A percentile compares a stretch with the other conserved stretches of the same genome.
phyloP scores from a whole-genome alignment of 2,888 invertebrate genomes.

The Agrochola circellaris region DNA sequence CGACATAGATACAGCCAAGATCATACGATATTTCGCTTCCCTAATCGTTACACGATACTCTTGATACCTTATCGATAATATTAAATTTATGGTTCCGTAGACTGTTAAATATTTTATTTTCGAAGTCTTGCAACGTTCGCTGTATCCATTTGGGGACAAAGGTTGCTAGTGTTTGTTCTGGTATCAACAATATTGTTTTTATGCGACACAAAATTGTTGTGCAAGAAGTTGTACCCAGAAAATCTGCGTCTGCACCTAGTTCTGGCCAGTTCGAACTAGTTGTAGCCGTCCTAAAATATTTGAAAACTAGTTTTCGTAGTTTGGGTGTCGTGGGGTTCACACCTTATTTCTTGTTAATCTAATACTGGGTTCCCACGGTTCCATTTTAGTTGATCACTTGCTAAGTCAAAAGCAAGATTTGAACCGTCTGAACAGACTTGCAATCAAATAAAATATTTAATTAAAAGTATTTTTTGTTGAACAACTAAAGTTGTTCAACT shows the following conservation, averaged over 20 bases:
- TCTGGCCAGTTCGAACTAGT: conserved; percentile 6
- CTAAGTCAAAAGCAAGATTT: no score
- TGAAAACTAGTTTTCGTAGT: conserved; percentile 6
- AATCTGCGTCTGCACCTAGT: conserved; percentile 15
- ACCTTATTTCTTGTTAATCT: background rate
- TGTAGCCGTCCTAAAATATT: conserved; percentile 24
- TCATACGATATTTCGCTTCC: conserved; percentile 67
- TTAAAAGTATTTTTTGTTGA: no score
- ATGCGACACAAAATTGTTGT: conserved; percentile 1
- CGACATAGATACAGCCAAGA: conserved; percentile 74
- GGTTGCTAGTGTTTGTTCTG: background rate
- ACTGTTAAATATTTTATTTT: conserved; percentile 22
- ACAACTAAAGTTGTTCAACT: no score
- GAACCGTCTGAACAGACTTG: no score
- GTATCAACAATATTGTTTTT: conserved; percentile 14
- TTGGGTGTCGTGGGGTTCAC: background rate
- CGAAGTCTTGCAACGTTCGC: conserved; percentile 3
- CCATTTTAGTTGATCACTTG: no score
- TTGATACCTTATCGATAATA: conserved; percentile 61
- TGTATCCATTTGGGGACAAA: background rate
- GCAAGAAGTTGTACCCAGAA: conserved; percentile 6
- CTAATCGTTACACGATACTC: conserved; percentile 70
- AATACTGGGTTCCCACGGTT: background rate
- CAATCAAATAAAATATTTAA: no score
- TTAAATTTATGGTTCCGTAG: conserved; percentile 35